Conservation (phyloP, 2,797 vertebrate species). For the Poecilia gillii region DNA sequence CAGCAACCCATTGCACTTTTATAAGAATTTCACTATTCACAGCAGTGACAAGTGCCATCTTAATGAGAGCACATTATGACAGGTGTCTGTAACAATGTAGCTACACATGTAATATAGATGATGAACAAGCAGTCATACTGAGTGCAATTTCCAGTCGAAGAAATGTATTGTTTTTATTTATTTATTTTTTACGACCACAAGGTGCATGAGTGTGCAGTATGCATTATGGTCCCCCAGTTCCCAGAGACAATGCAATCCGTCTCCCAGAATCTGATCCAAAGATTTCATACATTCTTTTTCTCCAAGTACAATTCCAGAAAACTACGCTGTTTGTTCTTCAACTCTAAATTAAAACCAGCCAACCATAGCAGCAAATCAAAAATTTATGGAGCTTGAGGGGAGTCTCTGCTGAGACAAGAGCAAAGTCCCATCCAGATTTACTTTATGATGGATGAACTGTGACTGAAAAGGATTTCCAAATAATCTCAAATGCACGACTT, state of each 20-base stretch:
- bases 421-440: conserved; percentile 39
- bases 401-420: conserved; percentile 21
- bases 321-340: conserved; percentile 48
- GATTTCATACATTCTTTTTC: conserved; percentile 18
- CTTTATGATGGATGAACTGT: conserved; percentile 39
- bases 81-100: neutral
- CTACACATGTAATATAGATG: neutral
- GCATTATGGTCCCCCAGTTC: neutral
- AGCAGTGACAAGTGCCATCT: neutral
- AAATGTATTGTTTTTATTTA: neutral
- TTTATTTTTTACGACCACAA: neutral
- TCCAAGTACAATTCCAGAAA: conserved; percentile 31
- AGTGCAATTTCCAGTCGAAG: neutral
- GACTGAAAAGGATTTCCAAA: conserved; percentile 20
- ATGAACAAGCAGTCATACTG: neutral
- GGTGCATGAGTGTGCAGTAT: neutral
- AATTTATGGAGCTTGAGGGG: conserved; percentile 29
- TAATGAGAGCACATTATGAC: neutral
- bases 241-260: conserved; percentile 5
- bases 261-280: conserved; percentile 11
- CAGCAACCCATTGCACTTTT: neutral
- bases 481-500: conserved; percentile 16
- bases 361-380: conserved; percentile 24
- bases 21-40: neutral
- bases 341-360: conserved; percentile 51